Evolutionary conservation across 2,888 invertebrate genomes (phyloP).

Genomic region (Girardia tigrina): DNA sequence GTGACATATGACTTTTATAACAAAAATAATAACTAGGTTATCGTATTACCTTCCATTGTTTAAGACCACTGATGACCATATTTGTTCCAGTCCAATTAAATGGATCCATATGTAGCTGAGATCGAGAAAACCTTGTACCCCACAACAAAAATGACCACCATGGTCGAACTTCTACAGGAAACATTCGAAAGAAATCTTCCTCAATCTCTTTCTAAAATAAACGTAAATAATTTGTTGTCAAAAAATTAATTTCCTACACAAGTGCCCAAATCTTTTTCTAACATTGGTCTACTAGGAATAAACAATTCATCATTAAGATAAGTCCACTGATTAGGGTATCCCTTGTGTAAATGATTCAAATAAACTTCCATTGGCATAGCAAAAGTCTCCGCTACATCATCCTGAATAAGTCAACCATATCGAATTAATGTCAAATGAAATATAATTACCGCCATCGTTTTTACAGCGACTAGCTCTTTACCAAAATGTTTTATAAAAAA

Average conservation of each 20-base stretch:
- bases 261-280: conserved; percentile 41
- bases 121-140: conserved; percentile 46
- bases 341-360: conserved; percentile 26
- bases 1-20: too few species aligned
- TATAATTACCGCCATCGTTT: conserved; percentile 42
- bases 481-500: conserved; percentile 43
- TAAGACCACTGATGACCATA: conserved; percentile 45
- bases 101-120: conserved; percentile 48
- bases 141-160: conserved; percentile 48
- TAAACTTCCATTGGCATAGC: conserved; percentile 26
- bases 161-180: conserved; percentile 44
- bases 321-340: conserved; percentile 27
- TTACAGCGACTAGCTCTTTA: conserved; percentile 42
- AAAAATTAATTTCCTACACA: conserved; percentile 41
- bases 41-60: conserved; percentile 49
- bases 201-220: conserved; percentile 37
- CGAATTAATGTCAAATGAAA: not conserved
- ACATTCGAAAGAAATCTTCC: conserved; percentile 45
- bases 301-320: conserved; percentile 45
- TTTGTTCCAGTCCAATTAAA: conserved; percentile 51
- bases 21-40: too few species aligned
- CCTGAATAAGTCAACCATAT: not conserved
- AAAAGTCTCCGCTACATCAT: not conserved
- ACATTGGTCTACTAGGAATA: conserved; percentile 41
- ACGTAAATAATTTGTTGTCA: not conserved